Percentiles rank a stretch among this genome's conserved stretches.
These are phyloP conservation scores for Athrips mouffetella DNA, from an alignment of 2,888 invertebrate genomes.

Conservation along the genomic window DNA sequence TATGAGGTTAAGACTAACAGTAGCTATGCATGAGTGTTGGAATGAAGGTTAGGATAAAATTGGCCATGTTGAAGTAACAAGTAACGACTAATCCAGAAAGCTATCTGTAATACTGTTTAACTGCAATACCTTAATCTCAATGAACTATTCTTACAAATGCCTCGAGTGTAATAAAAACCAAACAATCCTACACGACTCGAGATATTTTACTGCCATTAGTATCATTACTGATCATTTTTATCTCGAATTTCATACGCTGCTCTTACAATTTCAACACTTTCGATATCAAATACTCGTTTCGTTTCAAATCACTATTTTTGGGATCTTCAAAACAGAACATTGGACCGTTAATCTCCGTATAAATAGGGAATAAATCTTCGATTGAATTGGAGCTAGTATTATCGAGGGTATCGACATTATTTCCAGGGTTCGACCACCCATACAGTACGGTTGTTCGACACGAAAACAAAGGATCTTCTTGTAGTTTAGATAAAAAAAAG, in stretches of 20 bases:
- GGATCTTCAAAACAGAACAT: constrained; percentile 11
- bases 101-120: too few relatives aligned
- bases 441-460: neutral
- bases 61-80: too few relatives aligned
- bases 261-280: constrained; percentile 6
- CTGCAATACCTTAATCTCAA: too few relatives aligned
- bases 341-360: constrained; percentile 2
- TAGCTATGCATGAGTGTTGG: too few relatives aligned
- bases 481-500: neutral
- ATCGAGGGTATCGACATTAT: neutral
- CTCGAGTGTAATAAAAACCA: neutral
- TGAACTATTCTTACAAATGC: neutral
- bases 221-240: neutral
- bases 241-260: constrained; percentile 1
- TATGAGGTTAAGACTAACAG: constrained; percentile 15
- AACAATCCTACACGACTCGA: neutral
- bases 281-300: neutral
- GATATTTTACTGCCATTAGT: too few relatives aligned
- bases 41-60: too few relatives aligned
- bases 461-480: constrained; percentile 4
- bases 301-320: neutral
- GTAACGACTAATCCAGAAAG: too few relatives aligned
- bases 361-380: constrained; percentile 13
- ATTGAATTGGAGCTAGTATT: neutral
- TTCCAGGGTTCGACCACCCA: constrained; percentile 2